phyloP scores from a whole-genome alignment of 2,797 vertebrate genomes.

The Rhyacichthys aspro region DNA sequence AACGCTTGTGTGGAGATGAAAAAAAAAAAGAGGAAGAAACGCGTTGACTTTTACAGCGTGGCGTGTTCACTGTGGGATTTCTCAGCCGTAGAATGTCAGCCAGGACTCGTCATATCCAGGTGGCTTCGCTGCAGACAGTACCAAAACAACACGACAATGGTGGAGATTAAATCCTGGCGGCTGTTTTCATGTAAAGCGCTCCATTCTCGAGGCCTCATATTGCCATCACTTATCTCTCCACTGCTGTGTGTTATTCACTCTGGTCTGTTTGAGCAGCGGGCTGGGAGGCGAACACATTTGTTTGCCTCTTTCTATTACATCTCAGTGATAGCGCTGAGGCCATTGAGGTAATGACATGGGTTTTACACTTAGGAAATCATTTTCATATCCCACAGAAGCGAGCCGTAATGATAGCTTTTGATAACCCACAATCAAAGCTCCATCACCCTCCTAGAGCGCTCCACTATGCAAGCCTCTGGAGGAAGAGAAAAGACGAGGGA shows the following conservation, averaged over 20 bases:
- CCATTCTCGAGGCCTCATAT: conserved; percentile 38
- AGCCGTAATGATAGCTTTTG: conserved; percentile 78
- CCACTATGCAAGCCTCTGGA: conserved; percentile 60
- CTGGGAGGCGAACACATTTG: conserved; percentile 53
- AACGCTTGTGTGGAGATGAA: conserved; percentile 30
- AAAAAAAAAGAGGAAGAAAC: conserved; percentile 23
- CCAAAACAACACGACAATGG: conserved; percentile 48
- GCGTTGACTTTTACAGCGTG: conserved; percentile 43
- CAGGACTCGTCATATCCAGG: conserved; percentile 23
- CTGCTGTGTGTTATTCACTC: conserved; percentile 57
- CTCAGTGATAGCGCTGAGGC: conserved; percentile 61
- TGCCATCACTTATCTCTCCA: conserved; percentile 66
- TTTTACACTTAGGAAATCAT: conserved; percentile 79
- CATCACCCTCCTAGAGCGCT: conserved; percentile 73
- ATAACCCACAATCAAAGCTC: conserved; percentile 81
- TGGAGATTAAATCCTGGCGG: conserved; percentile 57
- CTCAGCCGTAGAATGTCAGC: conserved; percentile 38
- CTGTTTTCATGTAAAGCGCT: conserved; percentile 58
- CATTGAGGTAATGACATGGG: conserved; percentile 77
- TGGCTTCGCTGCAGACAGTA: conserved; percentile 12
- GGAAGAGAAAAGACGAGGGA: conserved; percentile 27
- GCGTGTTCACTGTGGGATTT: conserved; percentile 34
- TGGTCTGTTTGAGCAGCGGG: conserved; percentile 47
- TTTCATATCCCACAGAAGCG: conserved; percentile 74
- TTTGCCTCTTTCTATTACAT: conserved; percentile 72